phyloP scores from a whole-genome alignment of 2,888 invertebrate genomes.

The Platycnemis pennipes region DNA sequence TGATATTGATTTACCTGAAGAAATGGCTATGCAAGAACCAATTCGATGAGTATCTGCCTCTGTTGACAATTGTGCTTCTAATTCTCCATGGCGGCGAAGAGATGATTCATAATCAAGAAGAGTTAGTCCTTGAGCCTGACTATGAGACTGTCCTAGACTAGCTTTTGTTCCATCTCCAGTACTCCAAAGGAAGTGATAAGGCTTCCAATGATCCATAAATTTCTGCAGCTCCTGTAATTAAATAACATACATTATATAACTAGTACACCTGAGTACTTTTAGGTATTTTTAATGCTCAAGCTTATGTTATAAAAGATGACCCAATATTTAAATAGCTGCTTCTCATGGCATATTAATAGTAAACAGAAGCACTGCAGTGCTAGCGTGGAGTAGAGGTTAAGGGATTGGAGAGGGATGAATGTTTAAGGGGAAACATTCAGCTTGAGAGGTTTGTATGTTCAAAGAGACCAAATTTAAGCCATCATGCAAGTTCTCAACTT shows the following conservation, averaged over 20 bases:
- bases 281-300: too few species aligned
- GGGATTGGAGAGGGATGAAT: too few species aligned
- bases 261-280: background rate
- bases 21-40: conserved; percentile 88
- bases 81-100: conserved; percentile 87
- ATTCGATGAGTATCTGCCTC: conserved; percentile 88
- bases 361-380: too few species aligned
- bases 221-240: conserved; percentile 86
- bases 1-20: conserved; percentile 83
- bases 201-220: conserved; percentile 92
- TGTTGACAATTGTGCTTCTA: conserved; percentile 85
- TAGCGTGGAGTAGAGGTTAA: too few species aligned
- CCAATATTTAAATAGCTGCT: too few species aligned
- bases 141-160: conserved; percentile 83
- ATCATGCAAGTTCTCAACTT: too few species aligned
- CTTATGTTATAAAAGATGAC: too few species aligned
- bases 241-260: background rate
- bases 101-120: conserved; percentile 89
- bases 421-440: too few species aligned
- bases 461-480: too few species aligned
- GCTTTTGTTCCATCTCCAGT: conserved; percentile 77
- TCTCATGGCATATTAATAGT: too few species aligned
- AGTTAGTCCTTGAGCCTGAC: conserved; percentile 87
- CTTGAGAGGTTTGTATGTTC: too few species aligned
- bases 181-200: conserved; percentile 93